Evolutionary conservation across 1,140 invertebrate species (phyloP), one percentile per base, ranked within the genome.

Genomic region (Gonatopus flavifemur): DNA sequence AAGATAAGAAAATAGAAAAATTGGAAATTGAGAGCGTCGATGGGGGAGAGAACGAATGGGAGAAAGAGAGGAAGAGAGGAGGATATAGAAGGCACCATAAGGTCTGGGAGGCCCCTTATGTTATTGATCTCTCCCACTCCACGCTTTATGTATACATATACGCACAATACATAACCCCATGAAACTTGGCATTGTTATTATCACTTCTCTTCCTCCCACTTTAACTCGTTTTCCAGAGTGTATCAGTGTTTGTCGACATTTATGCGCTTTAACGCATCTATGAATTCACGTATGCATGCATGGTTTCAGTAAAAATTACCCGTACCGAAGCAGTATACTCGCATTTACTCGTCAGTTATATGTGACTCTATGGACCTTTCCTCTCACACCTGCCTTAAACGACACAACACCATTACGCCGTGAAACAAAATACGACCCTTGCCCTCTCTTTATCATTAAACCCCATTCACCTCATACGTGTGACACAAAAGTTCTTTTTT

Each of bases 91-190:
- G 64, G 66, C 67, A 71, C 69, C 69, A 71, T 71, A 70, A 71
- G 69, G 69, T 71, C 62, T 67, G 66, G 61, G 46, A 51, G 61
- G 52, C 57, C 69, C 64, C 66, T 70, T 70, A 66, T 67, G 62
- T 54, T 71, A 71, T 71, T 67, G 69, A 71, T 71, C 62, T 70
- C 50, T 69, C 66, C 64, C 69, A 67, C 60, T 48, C 54, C 52
- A 60, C 62, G 58, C 55, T 62, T 57, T 53, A 52, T 59, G 38
- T 46, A n/a, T n/a, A n/a, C n/a, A n/a, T n/a, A n/a, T n/a, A n/a
- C 66, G 50, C 54, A 57, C 58, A 53, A 62, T 61, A 36, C 48
- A 64, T 46, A 28, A 28, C 67, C 59, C 62, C 62, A 57, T 68
- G 47, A 49, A 64, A 65, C 62, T 59, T 54, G 58, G 65, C 63